These are phyloP conservation scores for Atta cephalotes DNA, from an alignment of 1,140 invertebrate species.

Conservation along the genomic window DNA sequence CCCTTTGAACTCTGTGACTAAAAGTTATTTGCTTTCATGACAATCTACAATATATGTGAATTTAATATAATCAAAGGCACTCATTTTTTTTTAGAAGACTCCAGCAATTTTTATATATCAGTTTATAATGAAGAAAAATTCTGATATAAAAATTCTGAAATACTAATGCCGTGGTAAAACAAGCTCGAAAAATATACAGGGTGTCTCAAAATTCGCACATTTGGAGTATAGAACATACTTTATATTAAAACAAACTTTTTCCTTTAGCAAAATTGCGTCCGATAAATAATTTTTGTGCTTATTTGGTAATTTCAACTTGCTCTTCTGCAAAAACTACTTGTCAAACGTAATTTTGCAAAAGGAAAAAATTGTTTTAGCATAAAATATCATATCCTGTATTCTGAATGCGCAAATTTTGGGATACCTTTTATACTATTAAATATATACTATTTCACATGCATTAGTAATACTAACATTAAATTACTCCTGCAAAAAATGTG, in stretches of 20 bases:
- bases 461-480: slow-evolving; percentile 22
- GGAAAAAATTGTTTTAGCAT: too few relatives aligned
- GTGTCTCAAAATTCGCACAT: too few relatives aligned
- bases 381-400: too few relatives aligned
- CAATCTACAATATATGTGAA: background rate
- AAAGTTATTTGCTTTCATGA: slow-evolving; percentile 8
- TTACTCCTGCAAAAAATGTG: background rate
- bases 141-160: background rate
- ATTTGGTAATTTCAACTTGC: too few relatives aligned
- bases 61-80: background rate
- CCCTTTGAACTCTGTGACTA: slow-evolving; percentile 80
- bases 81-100: background rate
- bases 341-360: too few relatives aligned
- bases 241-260: too few relatives aligned
- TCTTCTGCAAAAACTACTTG: too few relatives aligned
- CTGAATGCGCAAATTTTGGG: too few relatives aligned
- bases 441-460: background rate
- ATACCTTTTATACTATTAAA: too few relatives aligned
- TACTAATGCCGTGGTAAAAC: background rate
- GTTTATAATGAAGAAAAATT: background rate
- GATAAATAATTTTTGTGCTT: too few relatives aligned
- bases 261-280: too few relatives aligned
- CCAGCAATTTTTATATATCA: background rate
- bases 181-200: background rate
- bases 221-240: too few relatives aligned